phyloP scores from a whole-genome alignment of 2,797 vertebrate species.

The Hafferia zeledoni region DNA sequence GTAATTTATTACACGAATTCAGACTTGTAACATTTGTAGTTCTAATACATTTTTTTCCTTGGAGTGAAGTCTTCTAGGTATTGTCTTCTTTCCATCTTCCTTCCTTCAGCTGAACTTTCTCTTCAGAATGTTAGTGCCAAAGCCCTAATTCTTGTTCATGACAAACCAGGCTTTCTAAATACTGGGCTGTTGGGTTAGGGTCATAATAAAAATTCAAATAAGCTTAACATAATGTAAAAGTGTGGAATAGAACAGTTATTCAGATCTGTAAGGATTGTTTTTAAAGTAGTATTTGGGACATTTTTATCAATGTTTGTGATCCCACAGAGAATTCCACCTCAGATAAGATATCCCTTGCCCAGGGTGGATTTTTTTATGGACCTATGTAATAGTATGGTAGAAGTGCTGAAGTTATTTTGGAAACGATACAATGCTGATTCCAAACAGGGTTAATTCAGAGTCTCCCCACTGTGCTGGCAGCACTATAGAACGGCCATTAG shows the following conservation, averaged over 20 bases:
- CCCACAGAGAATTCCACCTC: background rate
- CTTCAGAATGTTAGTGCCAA: background rate
- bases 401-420: background rate
- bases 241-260: background rate
- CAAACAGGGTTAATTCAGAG: background rate
- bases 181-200: background rate
- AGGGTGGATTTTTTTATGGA: background rate
- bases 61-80: background rate
- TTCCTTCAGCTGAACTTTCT: background rate
- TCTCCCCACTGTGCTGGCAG: background rate
- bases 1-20: background rate
- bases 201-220: background rate
- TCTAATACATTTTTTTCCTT: background rate
- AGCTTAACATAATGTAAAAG: background rate
- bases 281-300: background rate
- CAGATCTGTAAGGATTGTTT: background rate
- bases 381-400: background rate
- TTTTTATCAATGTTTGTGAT: background rate
- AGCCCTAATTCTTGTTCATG: background rate
- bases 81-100: background rate
- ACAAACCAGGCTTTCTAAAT: background rate
- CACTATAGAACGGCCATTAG: background rate
- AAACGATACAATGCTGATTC: background rate
- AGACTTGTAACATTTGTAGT: background rate
- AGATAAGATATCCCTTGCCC: background rate